Base-by-base conservation (phyloP, 2,888 invertebrate species). In the Ichneumoninae sp. region DNA sequence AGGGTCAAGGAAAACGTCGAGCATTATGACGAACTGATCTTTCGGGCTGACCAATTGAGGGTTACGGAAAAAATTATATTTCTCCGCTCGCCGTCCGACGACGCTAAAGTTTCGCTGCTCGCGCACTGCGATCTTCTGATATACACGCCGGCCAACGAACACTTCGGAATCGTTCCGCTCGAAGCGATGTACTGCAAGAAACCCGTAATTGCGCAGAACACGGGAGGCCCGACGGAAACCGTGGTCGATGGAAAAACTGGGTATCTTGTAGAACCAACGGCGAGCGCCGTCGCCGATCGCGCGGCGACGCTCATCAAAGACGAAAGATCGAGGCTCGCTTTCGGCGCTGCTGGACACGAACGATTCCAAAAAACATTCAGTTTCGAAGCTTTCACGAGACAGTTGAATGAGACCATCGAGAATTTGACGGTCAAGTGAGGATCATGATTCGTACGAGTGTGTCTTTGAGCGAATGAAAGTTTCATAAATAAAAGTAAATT, bases 121-220 rank as follows among this genome's bases (percentile, higher is more conserved):
- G 94, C 95, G 50, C 94, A 96, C 80, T 97, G 97, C 88, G 95
- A 96, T 77, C 97, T 97, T 86, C 94, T 99, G 26, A 92, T 99
- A 30, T 99, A 99, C 92, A 99, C 99, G 7, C 99, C 99, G 1
- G 96, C 97, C 2, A 97, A 98, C 92, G 99, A 99, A 94, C 99
- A 99, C 94, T 99, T 99, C 95, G 99, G 99, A 5, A 99, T 99
- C 90, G 99, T 99, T 8, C 99, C 99, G 0, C 95, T 99, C 76
- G 99, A 99, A 95, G 99, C 99, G 0, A 99, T 99, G 99, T 98
- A 98, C 92, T 96, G 97, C 92, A 95, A 96, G 3, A 97, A 98
- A 91, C 99, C 99, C 4, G 99, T 99, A 0, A 96, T 99, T 87
- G 99, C 99, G 0, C 97, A 98, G 0, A 97, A 98, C 90, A 98